Percentiles rank a stretch among this genome's conserved stretches.
phyloP scores from a whole-genome alignment of 2,113 vertebrate genomes.

The Eretmochelys imbricata region DNA sequence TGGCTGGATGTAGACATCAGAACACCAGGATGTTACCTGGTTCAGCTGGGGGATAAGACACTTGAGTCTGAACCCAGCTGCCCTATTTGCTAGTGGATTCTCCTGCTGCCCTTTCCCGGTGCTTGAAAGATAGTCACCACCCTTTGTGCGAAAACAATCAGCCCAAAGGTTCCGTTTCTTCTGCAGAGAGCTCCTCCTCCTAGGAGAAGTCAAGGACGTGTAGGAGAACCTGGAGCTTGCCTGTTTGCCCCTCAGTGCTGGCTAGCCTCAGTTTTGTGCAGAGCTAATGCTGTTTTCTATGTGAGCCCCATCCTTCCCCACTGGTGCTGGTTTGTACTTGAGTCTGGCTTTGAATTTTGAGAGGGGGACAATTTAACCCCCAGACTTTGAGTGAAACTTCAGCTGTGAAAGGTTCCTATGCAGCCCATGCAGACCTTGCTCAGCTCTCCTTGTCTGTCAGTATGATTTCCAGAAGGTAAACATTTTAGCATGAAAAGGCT shows the following conservation, averaged over 20 bases:
- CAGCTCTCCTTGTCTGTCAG: background rate
- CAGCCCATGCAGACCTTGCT: background rate
- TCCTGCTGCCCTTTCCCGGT: background rate
- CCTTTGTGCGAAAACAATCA: background rate
- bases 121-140: background rate
- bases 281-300: background rate
- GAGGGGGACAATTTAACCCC: background rate
- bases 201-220: background rate
- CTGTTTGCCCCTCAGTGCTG: background rate
- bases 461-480: background rate
- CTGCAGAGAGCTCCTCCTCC: background rate
- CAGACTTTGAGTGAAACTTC: background rate
- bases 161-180: background rate
- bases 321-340: background rate
- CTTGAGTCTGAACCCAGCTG: background rate
- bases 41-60: background rate
- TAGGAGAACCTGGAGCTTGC: too few relatives aligned
- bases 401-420: background rate
- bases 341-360: background rate
- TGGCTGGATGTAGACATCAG: background rate
- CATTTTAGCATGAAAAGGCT: background rate
- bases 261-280: background rate
- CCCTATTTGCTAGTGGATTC: background rate
- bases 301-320: background rate
- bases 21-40: background rate